These are phyloP conservation scores for Clamator glandarius DNA, from an alignment of 2,797 vertebrate species.

Conservation along the genomic window DNA sequence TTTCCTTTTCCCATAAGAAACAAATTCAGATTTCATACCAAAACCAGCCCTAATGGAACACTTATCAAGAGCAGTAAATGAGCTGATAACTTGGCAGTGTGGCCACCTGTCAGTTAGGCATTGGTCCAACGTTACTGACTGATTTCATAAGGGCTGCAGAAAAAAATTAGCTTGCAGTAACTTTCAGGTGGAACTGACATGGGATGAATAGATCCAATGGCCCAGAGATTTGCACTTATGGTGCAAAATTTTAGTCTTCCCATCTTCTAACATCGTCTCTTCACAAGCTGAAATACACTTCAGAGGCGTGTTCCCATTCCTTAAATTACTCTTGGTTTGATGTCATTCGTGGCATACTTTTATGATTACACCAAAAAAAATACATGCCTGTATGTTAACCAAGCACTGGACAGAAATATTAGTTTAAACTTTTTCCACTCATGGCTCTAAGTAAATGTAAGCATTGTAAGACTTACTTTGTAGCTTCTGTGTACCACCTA, in stretches of 20 bases:
- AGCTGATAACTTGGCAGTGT: constrained; percentile 18
- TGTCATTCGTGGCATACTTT: not conserved
- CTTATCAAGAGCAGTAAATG: constrained; percentile 36
- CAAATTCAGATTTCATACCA: not conserved
- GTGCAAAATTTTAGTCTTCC: not conserved
- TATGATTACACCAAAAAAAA: not conserved
- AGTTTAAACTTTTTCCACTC: not conserved
- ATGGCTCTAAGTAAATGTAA: not conserved
- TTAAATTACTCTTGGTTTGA: not conserved
- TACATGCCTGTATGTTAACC: not conserved
- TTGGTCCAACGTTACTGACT: not conserved
- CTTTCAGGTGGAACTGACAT: not conserved
- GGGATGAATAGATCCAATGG: not conserved
- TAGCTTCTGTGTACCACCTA: not conserved
- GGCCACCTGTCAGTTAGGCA: constrained; percentile 19
- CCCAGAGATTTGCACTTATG: not conserved
- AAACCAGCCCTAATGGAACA: constrained; percentile 36
- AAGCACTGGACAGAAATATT: not conserved
- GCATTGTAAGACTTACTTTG: not conserved
- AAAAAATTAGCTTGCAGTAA: not conserved
- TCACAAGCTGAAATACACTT: not conserved
- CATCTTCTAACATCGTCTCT: not conserved
- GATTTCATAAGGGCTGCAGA: not conserved
- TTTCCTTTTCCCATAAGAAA: not conserved
- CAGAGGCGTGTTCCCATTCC: not conserved